phyloP scores from a whole-genome alignment of 2,797 vertebrate species.

The Trachops cirrhosus region DNA sequence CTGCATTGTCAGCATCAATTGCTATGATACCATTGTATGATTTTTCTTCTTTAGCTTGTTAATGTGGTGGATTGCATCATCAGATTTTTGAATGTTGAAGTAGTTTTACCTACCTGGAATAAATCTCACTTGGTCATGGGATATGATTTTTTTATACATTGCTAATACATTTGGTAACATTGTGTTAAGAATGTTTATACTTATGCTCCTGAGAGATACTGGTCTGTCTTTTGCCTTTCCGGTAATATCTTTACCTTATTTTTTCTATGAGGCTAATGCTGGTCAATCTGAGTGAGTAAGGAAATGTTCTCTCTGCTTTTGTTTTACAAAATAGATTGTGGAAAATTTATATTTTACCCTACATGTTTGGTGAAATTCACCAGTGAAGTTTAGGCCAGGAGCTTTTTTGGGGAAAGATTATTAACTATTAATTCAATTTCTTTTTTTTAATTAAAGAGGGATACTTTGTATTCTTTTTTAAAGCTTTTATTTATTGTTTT shows the following conservation, averaged over 20 bases:
- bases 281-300: neutral
- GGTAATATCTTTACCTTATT: neutral
- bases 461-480: no score
- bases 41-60: no score
- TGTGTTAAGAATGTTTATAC: neutral
- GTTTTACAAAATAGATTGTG: neutral
- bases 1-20: no score
- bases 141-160: neutral
- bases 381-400: neutral
- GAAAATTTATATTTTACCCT: neutral
- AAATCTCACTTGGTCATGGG: neutral
- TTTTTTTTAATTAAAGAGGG: neutral
- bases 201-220: neutral
- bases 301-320: neutral
- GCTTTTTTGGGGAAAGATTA: neutral
- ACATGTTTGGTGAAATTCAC: neutral
- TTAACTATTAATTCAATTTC: neutral
- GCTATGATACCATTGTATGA: no score
- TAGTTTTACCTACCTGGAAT: neutral
- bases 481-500: no score
- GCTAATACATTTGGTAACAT: slow-evolving; percentile 1
- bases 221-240: neutral
- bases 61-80: neutral
- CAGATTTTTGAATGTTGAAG: neutral
- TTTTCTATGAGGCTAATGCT: neutral